phyloP scores from a whole-genome alignment of 2,888 invertebrate genomes.

The Hemicrepidius hirtus region DNA sequence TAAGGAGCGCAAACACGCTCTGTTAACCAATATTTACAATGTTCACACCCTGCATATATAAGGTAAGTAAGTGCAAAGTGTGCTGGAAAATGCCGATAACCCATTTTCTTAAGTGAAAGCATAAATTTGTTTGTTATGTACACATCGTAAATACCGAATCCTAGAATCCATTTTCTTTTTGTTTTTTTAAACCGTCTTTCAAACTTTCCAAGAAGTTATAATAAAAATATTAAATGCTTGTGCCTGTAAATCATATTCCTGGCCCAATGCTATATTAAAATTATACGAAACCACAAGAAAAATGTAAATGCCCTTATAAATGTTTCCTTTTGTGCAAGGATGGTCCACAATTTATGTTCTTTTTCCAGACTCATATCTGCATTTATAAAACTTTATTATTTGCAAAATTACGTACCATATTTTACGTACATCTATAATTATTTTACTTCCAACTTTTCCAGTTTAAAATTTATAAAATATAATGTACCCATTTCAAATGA shows the following conservation, averaged over 20 bases:
- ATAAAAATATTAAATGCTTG: slow-evolving; percentile 49
- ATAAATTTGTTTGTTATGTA: slow-evolving; percentile 52
- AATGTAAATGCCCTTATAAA: slow-evolving; percentile 64
- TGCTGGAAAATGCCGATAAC: slow-evolving; percentile 54
- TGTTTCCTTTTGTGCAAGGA: slow-evolving; percentile 62
- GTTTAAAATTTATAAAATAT: slow-evolving; percentile 15
- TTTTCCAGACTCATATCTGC: slow-evolving; percentile 52
- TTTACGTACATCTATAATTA: slow-evolving; percentile 40
- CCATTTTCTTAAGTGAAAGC: slow-evolving; percentile 52
- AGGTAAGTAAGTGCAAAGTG: slow-evolving; percentile 60
- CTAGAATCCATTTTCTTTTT: slow-evolving; percentile 37
- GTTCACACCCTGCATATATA: slow-evolving; percentile 65
- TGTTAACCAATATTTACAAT: slow-evolving; percentile 67
- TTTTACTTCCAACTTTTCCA: slow-evolving; percentile 27
- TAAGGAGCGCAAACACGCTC: slow-evolving; percentile 66
- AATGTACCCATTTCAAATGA: neutral
- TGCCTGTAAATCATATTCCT: slow-evolving; percentile 56
- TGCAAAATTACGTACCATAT: slow-evolving; percentile 42
- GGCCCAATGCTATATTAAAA: slow-evolving; percentile 59
- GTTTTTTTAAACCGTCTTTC: slow-evolving; percentile 29
- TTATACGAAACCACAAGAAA: slow-evolving; percentile 62
- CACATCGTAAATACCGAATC: slow-evolving; percentile 49
- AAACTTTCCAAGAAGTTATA: slow-evolving; percentile 14
- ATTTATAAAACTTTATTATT: slow-evolving; percentile 48
- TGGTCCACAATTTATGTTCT: slow-evolving; percentile 61